phyloP scores from a whole-genome alignment of 2,797 vertebrate species.

The Microtus agrestis region DNA sequence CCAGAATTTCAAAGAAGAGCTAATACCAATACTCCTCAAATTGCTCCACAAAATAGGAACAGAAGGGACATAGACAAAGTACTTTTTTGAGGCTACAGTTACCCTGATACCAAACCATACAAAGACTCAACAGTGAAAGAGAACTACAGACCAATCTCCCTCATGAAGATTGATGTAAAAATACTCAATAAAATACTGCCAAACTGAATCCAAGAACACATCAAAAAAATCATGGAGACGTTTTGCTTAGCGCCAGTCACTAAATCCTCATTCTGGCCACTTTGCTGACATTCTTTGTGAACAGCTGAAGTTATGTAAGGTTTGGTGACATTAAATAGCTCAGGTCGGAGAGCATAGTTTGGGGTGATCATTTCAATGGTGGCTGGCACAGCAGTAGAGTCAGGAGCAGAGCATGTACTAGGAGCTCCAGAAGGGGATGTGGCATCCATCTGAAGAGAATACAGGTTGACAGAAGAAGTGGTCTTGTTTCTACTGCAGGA shows the following conservation, averaged over 20 bases:
- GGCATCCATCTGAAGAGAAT: neutral
- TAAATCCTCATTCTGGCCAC: conserved; percentile 7
- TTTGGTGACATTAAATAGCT: conserved; percentile 89
- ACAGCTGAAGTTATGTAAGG: conserved; percentile 84
- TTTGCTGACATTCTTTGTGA: conserved; percentile 67
- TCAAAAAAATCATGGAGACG: neutral
- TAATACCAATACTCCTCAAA: no score
- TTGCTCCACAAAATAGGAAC: no score
- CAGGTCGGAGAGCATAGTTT: conserved; percentile 88
- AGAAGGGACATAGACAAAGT: no score
- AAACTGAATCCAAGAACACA: no score
- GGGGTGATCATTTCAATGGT: neutral
- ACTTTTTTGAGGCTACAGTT: no score
- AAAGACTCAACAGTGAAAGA: no score
- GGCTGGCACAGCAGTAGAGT: neutral
- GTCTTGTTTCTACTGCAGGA: neutral
- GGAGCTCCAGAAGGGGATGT: neutral
- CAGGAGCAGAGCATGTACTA: neutral
- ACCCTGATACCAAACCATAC: no score
- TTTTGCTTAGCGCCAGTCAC: neutral
- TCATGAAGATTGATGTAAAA: no score
- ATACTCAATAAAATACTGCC: no score
- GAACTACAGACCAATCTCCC: no score
- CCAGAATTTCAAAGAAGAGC: no score
- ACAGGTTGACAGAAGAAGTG: neutral